Conservation (phyloP, 2,113 vertebrate genomes). For the Athene cunicularia region DNA sequence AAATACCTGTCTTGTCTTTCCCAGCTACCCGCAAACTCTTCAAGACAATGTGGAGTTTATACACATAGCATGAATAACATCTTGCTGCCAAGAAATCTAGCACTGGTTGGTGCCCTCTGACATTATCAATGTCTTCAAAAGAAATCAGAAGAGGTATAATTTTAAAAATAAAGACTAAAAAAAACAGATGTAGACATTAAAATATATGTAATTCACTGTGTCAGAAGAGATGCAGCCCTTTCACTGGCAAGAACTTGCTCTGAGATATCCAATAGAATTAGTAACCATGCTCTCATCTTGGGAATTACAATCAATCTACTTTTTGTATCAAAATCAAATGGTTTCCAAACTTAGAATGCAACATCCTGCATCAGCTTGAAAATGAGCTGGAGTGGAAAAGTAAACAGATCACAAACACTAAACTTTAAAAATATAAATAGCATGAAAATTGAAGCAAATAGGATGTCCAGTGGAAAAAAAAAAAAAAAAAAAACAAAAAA, state of each 20-base stretch:
- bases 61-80: not conserved
- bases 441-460: not conserved
- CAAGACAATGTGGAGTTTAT: not conserved
- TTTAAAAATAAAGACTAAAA: not conserved
- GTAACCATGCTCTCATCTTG: not conserved
- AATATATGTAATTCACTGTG: not conserved
- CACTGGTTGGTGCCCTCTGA: not conserved
- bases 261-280: not conserved
- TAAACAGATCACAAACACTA: slow-evolving; percentile 30
- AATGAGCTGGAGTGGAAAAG: slow-evolving; percentile 1
- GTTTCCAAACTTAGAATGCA: slow-evolving; percentile 30
- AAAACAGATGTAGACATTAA: not conserved
- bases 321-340: not conserved
- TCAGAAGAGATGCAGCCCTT: not conserved
- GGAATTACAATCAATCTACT: not conserved
- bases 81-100: not conserved
- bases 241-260: not conserved
- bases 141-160: not conserved
- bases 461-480: not conserved
- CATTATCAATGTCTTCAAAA: not conserved
- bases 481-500: not conserved
- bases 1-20: not conserved
- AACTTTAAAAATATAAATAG: slow-evolving; percentile 7
- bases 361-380: not conserved
- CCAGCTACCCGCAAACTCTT: not conserved